Evolutionary conservation across 2,888 invertebrate species (phyloP).

Genomic region (Lingula anatina): DNA sequence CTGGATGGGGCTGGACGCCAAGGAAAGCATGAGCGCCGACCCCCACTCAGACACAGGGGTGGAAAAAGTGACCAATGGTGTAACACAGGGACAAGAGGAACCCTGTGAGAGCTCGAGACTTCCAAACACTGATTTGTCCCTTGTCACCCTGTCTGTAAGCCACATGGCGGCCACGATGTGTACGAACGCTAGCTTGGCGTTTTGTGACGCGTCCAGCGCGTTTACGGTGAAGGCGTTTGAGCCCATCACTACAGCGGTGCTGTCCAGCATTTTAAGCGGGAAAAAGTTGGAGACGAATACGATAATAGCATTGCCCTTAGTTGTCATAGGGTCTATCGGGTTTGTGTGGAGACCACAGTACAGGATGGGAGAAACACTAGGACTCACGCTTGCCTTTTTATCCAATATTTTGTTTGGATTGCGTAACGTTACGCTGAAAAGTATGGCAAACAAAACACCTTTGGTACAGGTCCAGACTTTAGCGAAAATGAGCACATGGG

Average conservation of each 20-base stretch:
- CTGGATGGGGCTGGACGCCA: neutral
- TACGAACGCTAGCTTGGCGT: neutral
- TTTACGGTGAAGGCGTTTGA: neutral
- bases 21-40: neutral
- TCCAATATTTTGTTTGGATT: neutral
- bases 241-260: neutral
- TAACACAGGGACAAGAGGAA: too few relatives aligned
- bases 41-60: neutral
- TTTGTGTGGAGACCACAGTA: conserved; percentile 2
- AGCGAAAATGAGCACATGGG: neutral
- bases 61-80: neutral
- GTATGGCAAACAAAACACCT: neutral
- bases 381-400: neutral
- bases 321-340: conserved; percentile 3
- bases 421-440: neutral
- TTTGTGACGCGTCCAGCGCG: neutral
- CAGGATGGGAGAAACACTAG: neutral
- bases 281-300: neutral
- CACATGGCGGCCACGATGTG: neutral
- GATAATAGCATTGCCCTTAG: conserved; percentile 2
- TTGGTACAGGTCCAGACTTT: neutral
- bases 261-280: neutral
- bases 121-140: neutral
- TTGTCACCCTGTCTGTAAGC: neutral
- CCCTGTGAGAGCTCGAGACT: too few relatives aligned